Conservation (phyloP, 1,140 invertebrate genomes). For the Heliconius hermathena region DNA sequence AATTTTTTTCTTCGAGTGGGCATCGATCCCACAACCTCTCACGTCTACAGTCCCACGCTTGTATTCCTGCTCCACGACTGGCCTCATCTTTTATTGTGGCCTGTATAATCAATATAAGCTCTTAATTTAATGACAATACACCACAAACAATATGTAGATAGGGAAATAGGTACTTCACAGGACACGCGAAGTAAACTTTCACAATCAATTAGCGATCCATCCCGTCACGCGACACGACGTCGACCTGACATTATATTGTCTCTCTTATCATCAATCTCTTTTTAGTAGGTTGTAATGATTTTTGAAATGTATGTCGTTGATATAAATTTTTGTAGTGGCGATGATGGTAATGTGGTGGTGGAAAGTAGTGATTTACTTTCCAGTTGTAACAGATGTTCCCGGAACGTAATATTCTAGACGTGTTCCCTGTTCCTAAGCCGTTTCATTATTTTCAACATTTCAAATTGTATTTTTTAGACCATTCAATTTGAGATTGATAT, state of each 20-base stretch:
- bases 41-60: too few relatives aligned
- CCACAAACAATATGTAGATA: not conserved
- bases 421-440: too few relatives aligned
- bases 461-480: too few relatives aligned
- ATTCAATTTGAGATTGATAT: too few relatives aligned
- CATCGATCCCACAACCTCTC: too few relatives aligned
- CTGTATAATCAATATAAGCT: not conserved
- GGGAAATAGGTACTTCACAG: not conserved
- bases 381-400: too few relatives aligned
- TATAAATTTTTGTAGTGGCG: not conserved
- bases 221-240: conserved; percentile 31
- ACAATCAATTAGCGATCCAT: conserved; percentile 21
- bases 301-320: not conserved
- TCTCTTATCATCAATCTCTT: conserved; percentile 19
- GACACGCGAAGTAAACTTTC: conserved; percentile 10
- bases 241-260: conserved; percentile 15
- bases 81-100: not conserved
- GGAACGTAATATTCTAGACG: too few relatives aligned
- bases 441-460: too few relatives aligned
- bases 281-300: not conserved
- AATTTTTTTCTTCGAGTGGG: too few relatives aligned
- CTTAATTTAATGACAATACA: not conserved
- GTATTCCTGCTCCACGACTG: too few relatives aligned
- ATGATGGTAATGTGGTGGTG: not conserved
- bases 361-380: not conserved